A percentile compares a stretch with the other conserved stretches of the same genome.
Evolutionary conservation across 2,797 vertebrate genomes (phyloP).

Genomic region (Pseudotriccus pelzelni): DNA sequence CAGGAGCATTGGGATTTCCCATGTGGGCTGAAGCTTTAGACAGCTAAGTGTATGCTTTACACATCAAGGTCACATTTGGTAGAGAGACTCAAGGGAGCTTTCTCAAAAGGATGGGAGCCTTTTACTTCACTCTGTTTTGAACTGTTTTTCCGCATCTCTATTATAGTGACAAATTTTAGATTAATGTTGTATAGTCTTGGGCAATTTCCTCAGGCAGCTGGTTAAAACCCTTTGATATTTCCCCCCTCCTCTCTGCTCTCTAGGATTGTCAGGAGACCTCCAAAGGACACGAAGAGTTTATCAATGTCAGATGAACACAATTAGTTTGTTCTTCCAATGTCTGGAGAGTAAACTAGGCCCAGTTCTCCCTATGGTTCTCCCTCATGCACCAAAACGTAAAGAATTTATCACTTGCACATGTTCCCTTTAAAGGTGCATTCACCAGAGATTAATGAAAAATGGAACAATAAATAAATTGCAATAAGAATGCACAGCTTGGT

Average conservation of each 20-base stretch:
- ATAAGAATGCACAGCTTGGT: background rate
- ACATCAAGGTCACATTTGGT: background rate
- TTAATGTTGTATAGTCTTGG: background rate
- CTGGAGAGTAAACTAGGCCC: background rate
- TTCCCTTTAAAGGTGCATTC: background rate
- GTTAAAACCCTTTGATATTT: background rate
- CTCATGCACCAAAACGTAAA: background rate
- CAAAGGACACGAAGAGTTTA: background rate
- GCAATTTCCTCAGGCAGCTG: background rate
- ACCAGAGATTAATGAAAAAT: background rate
- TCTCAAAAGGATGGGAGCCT: background rate
- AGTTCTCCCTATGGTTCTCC: background rate
- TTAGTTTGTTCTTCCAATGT: background rate
- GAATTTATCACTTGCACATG: background rate
- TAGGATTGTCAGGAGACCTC: background rate
- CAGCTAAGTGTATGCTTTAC: background rate
- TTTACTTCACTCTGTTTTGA: background rate
- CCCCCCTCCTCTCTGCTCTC: background rate
- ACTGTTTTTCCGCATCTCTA: background rate
- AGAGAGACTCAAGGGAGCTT: background rate
- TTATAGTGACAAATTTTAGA: background rate
- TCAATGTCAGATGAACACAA: background rate
- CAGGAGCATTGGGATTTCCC: background rate
- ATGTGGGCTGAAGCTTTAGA: background rate
- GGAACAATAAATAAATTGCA: background rate